A percentile compares a stretch with the other conserved stretches of the same genome.
phyloP scores from a whole-genome alignment of 2,888 invertebrate genomes.

The Lasioglossum zephyrum region DNA sequence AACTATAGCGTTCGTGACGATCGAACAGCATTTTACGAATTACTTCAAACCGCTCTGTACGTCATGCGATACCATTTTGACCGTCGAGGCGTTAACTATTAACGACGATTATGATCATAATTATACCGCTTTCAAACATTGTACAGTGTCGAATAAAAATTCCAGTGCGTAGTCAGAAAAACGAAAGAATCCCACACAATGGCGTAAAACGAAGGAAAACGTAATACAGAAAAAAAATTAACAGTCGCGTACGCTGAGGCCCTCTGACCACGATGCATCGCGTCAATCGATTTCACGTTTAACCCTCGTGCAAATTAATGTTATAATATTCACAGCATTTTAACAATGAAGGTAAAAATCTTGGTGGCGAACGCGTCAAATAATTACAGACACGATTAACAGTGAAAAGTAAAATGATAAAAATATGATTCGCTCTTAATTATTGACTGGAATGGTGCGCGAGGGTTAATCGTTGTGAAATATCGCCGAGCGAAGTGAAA shows the following conservation, averaged over 20 bases:
- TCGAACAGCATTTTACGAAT: constrained; percentile 58
- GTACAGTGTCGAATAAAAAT: constrained; percentile 78
- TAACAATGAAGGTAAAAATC: too few species aligned
- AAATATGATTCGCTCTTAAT: not conserved
- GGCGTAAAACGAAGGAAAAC: not conserved
- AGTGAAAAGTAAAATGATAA: not conserved
- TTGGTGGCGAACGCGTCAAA: not conserved
- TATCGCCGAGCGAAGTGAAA: constrained; percentile 1
- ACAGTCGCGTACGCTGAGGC: not conserved
- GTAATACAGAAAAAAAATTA: not conserved
- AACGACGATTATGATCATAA: constrained; percentile 67
- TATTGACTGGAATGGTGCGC: not conserved
- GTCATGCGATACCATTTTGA: constrained; percentile 52
- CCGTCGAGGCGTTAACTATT: constrained; percentile 66
- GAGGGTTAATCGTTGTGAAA: constrained; percentile 4
- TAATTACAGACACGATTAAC: not conserved
- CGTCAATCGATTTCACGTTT: not conserved
- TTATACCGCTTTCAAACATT: constrained; percentile 76
- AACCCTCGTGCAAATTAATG: not conserved
- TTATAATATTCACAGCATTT: not conserved
- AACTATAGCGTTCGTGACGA: constrained; percentile 32
- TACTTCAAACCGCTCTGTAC: constrained; percentile 60
- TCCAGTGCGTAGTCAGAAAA: constrained; percentile 70
- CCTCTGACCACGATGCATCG: not conserved
- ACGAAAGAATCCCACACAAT: constrained; percentile 18